Base-by-base conservation (phyloP, 2,797 vertebrate genomes). In the Diceros bicornis region DNA sequence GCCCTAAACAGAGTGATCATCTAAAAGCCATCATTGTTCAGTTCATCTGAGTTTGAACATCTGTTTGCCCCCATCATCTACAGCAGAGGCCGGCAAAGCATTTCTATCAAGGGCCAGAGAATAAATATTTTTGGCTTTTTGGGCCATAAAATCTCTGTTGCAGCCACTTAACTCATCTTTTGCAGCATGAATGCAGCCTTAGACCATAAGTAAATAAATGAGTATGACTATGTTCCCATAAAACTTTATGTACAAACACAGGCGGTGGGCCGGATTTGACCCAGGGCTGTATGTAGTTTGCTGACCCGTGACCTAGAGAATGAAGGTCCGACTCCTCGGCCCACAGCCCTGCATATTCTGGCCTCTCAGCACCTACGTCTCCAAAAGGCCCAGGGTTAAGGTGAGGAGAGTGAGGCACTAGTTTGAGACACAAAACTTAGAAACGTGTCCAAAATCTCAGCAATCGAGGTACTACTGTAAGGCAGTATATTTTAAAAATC, bases 181-280 rank as follows among this genome's bases (percentile, higher is more conserved):
- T 14, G 41, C 13, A 25, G 34, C 11, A 3, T 32, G 17, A 59
- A 69, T 6, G 50, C 29, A 68, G 18, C 25, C 44, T 8, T 12
- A 57, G 25, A 41, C 61, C 62, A 23, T 10, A 16, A 23, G 62
- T 21, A 79, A 23, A 66, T 55, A n/a, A 69, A 16, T 14, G 41
- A 82, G 7, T 13, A 16, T 23, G 55, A 3, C 32, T 41, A n/a
- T 69, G 20, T 82, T n/a, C 18, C 72, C 41, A 82, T 92, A 92
- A 94, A 94, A 50, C 66, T 85, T 91, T 79, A 92, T 84, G 72
- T 87, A 82, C 32, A 66, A 41, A 52, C 50, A 52, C 50, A 52
- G 50, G 14, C 50, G 14, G 14, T 52, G 50, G 50, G 50, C 50
- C 50, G 12, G 81, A 29, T 77, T 29, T 57, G 34, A 57, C 29